These are phyloP conservation scores for Lamprologus tigripictilis DNA, from an alignment of 2,113 vertebrate species.

Conservation along the genomic window DNA sequence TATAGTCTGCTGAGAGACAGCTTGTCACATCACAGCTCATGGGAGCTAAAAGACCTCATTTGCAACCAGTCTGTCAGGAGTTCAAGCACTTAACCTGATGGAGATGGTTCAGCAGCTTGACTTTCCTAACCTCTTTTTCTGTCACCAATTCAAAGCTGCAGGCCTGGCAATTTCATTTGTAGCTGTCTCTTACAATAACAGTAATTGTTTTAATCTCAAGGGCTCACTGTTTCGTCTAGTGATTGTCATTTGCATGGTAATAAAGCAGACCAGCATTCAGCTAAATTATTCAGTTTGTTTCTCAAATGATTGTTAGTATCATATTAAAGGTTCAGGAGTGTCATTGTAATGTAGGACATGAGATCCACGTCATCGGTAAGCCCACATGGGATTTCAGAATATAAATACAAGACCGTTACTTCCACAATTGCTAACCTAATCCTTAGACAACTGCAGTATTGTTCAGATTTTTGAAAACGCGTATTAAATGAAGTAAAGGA, in stretches of 20 bases:
- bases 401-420: neutral
- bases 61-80: slow-evolving; percentile 38
- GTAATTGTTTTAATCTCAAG: slow-evolving; percentile 37
- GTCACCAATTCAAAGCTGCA: slow-evolving; percentile 9
- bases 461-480: neutral
- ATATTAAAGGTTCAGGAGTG: slow-evolving; percentile 18
- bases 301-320: neutral
- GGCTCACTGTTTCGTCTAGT: slow-evolving; percentile 2
- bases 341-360: neutral
- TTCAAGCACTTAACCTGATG: slow-evolving; percentile 47
- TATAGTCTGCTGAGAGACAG: slow-evolving; percentile 5
- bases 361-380: neutral
- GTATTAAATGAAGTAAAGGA: neutral
- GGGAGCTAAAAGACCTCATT: slow-evolving; percentile 17
- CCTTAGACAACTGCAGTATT: slow-evolving; percentile 3
- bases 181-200: slow-evolving; percentile 1
- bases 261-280: neutral
- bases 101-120: slow-evolving; percentile 26
- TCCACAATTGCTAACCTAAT: neutral
- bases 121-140: slow-evolving; percentile 4
- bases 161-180: slow-evolving; percentile 9
- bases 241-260: slow-evolving; percentile 25
- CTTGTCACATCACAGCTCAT: slow-evolving; percentile 16
- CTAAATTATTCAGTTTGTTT: neutral
- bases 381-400: slow-evolving; percentile 2